Conservation (phyloP, 1,140 invertebrate species). For the Tetranychus cinnabarinus region DNA sequence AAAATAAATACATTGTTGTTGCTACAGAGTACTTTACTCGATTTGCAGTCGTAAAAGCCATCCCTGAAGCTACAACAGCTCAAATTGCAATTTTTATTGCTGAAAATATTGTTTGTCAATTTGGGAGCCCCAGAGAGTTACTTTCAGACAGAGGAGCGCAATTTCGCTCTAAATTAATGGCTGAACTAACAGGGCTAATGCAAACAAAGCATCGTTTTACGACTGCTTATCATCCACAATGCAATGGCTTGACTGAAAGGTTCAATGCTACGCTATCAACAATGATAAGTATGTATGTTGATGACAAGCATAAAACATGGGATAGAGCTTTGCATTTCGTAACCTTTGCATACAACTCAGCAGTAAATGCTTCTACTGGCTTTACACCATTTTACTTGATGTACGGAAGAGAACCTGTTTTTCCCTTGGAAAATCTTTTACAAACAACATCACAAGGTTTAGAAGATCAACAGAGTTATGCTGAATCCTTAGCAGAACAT, state of each 20-base stretch:
- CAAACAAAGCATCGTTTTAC: constrained; percentile 2
- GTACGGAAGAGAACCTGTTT: constrained; percentile 19
- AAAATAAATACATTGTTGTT: constrained; percentile 16
- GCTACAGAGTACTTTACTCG: constrained; percentile 17
- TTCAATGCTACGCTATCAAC: constrained; percentile 9
- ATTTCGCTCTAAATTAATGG: constrained; percentile 6
- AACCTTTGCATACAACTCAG: constrained; percentile 23
- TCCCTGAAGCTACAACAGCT: constrained; percentile 12
- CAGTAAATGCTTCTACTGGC: constrained; percentile 19
- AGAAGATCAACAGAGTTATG: no score
- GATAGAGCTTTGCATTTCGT: constrained; percentile 21
- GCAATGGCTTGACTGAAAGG: constrained; percentile 12
- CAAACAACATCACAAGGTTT: no score
- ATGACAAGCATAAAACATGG: constrained; percentile 20
- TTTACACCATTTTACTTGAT: constrained; percentile 22
- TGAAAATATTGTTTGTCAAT: no score
- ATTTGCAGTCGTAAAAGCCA: constrained; percentile 14
- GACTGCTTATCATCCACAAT: constrained; percentile 5
- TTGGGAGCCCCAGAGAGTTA: no score
- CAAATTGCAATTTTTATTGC: no score
- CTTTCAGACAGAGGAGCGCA: no score
- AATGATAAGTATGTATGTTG: constrained; percentile 14
- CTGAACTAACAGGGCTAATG: background rate
- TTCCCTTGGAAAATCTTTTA: no score
- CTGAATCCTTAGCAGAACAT: no score